Evolutionary conservation across 2,113 vertebrate genomes (phyloP).

Genomic region (Alligator sinensis): DNA sequence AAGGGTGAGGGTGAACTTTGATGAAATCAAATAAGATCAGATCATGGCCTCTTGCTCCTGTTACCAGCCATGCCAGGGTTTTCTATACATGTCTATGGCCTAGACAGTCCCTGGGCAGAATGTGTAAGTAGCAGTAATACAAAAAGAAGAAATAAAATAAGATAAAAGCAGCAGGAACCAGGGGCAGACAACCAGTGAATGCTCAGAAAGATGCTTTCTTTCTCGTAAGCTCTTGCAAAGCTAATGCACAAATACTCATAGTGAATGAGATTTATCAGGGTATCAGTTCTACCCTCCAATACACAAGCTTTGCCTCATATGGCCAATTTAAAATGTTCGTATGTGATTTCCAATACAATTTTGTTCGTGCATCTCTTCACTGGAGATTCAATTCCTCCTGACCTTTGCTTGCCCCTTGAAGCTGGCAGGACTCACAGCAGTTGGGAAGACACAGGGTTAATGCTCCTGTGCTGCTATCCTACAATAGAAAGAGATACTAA

Average conservation of each 20-base stretch:
- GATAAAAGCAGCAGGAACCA: neutral
- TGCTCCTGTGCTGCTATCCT: neutral
- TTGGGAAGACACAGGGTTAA: slow-evolving; percentile 28
- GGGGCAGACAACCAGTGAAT: neutral
- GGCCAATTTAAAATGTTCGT: neutral
- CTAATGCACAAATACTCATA: neutral
- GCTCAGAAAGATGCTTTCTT: neutral
- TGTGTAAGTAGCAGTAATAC: neutral
- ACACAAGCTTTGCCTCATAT: neutral
- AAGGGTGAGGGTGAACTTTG: slow-evolving; percentile 15
- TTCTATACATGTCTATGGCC: rapidly evolving
- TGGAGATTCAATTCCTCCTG: neutral
- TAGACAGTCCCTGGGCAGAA: neutral
- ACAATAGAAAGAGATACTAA: neutral
- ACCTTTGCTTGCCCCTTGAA: neutral
- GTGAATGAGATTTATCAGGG: neutral
- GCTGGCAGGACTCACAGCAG: neutral
- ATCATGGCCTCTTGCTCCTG: neutral
- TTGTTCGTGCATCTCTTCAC: neutral
- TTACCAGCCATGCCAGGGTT: neutral
- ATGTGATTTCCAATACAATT: neutral
- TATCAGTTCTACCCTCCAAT: neutral
- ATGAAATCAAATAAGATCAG: slow-evolving; percentile 3
- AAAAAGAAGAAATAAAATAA: neutral
- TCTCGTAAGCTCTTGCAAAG: neutral